Evolutionary conservation across 2,113 vertebrate species (phyloP).

Genomic region (Todiramphus saurophagus): DNA sequence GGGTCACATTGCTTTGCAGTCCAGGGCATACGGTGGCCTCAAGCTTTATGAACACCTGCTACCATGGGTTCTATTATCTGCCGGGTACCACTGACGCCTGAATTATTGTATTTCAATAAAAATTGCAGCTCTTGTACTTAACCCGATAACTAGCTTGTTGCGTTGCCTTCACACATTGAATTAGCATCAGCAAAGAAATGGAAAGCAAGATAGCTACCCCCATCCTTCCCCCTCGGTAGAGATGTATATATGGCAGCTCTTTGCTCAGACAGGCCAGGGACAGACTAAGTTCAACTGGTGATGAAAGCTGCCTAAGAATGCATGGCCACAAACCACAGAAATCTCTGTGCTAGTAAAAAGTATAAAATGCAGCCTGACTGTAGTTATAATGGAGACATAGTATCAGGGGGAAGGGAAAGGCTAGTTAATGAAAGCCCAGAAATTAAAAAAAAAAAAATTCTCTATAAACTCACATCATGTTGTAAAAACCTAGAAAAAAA

Average conservation of each 20-base stretch:
- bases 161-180: background rate
- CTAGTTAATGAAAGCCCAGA: background rate
- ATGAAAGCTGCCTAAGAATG: background rate
- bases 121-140: conserved; percentile 40
- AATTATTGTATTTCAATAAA: conserved; percentile 64
- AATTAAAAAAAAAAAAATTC: background rate
- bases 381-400: background rate
- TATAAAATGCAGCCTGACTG: background rate
- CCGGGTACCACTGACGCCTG: background rate
- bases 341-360: rapidly evolving
- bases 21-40: conserved; percentile 18
- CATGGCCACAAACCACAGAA: background rate
- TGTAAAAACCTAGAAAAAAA: background rate
- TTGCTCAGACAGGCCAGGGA: background rate
- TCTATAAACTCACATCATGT: background rate
- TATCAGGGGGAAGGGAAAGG: background rate
- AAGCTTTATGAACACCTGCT: conserved; percentile 29
- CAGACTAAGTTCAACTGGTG: background rate
- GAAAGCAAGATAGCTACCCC: background rate
- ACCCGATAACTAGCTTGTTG: conserved; percentile 1
- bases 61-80: background rate
- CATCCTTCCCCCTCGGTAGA: background rate
- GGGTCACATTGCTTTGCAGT: conserved; percentile 20
- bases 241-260: background rate
- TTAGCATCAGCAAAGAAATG: background rate